phyloP scores from a whole-genome alignment of 2,113 vertebrate species.

The Phalacrocorax carbo region DNA sequence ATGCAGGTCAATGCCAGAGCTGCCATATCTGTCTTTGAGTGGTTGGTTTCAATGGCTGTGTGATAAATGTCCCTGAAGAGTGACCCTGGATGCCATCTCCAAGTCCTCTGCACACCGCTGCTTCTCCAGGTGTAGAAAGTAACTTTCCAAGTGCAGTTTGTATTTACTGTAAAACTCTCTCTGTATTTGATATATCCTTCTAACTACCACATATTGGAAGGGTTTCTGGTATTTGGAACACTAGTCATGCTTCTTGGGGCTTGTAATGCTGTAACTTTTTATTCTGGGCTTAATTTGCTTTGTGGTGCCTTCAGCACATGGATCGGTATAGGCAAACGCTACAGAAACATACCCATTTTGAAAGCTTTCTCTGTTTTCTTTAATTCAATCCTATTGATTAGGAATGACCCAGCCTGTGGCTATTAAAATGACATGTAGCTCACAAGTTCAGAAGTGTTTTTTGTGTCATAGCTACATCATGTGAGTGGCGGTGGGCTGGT shows the following conservation, averaged over 20 bases:
- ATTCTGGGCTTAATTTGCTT: neutral
- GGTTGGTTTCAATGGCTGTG: neutral
- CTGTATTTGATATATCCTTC: neutral
- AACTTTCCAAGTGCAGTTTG: neutral
- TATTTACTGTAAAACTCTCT: neutral
- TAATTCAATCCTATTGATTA: neutral
- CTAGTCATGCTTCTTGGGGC: neutral
- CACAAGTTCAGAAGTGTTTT: neutral
- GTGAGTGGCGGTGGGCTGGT: neutral
- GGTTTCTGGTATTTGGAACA: neutral
- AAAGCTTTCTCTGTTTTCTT: neutral
- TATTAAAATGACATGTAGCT: neutral
- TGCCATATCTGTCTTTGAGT: accelerated
- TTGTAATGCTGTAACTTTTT: neutral
- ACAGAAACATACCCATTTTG: neutral
- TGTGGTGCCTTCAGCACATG: neutral
- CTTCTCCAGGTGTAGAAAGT: neutral
- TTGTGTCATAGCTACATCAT: neutral
- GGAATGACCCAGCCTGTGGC: neutral
- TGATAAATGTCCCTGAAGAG: neutral
- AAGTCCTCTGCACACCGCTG: neutral
- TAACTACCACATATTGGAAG: neutral
- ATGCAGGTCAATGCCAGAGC: neutral
- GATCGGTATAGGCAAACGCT: accelerated
- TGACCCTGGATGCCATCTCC: neutral